Evolutionary conservation across 2,888 invertebrate genomes (phyloP), one percentile per base, ranked within the genome.

Genomic region (Pedicia rivosa): DNA sequence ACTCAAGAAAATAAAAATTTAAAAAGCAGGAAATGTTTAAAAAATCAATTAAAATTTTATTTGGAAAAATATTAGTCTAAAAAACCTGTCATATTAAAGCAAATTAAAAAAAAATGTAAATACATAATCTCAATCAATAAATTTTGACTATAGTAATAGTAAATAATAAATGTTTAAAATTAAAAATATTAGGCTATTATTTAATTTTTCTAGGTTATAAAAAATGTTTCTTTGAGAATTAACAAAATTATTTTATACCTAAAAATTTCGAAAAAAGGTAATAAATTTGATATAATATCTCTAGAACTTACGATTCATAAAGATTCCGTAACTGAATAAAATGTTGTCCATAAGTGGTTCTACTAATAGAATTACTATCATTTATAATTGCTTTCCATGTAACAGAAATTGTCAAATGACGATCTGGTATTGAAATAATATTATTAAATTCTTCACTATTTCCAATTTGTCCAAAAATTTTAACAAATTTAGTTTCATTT

Each of bases 391-490:
- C 55, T 36, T 49, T 52, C 62, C 62, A 62, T 30, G 47, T 55
- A 2, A 62, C 37, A 2, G 48, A 48, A 1, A 58, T 37, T 3
- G 60, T 60, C 39, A 55, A 55, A 32, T 60, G 62, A 5, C 53
- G 50, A 40, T 57, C 53, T 38, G 50, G 47, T 9, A 43, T 50
- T 4, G 53, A 48, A 5, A 60, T 43, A 38, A 54, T 50, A 34
- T 50, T 51, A 44, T 60, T 62, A 20, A 61, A 60, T 39, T 62
- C 61, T 42, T 62, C 62, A 5, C 51, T 53, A 20, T 52, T 55
- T 14, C 55, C 53, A 37, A 47, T 53, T 12, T 44, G 35, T 20
- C 45, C 44, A 26, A 45, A 40, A 2, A 50, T 46, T 38, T 54
- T 54, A 5, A 59, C 53, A 42, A 49, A 61, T 34, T 52, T 50